A percentile compares a stretch with the other conserved stretches of the same genome.
These are phyloP conservation scores for Promerops cafer DNA, from an alignment of 2,113 vertebrate genomes.

Conservation along the genomic window DNA sequence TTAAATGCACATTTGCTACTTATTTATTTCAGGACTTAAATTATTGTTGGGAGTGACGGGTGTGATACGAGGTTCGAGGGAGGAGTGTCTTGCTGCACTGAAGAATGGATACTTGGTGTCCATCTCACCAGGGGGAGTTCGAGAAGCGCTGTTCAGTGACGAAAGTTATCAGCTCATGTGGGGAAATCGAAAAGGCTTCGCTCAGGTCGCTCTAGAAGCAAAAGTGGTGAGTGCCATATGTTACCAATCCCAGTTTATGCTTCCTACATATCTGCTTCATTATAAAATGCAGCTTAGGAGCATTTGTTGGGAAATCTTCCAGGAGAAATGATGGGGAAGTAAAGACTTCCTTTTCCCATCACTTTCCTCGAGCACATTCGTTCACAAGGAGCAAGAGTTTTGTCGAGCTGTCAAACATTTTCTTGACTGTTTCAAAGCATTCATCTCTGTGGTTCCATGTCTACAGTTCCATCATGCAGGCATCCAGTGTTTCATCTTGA, in stretches of 20 bases:
- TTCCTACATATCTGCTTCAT: not conserved
- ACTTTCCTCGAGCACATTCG: not conserved
- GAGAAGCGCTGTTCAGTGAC: conserved; percentile 84
- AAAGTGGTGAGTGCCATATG: conserved; percentile 67
- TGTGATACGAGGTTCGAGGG: conserved; percentile 81
- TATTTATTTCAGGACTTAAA: conserved; percentile 75
- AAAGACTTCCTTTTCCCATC: not conserved
- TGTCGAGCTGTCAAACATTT: not conserved
- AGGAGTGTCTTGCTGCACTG: conserved; percentile 81
- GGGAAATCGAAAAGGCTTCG: conserved; percentile 85
- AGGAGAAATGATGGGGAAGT: not conserved
- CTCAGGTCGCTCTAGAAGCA: conserved; percentile 83
- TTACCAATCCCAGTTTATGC: not conserved
- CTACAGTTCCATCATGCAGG: not conserved
- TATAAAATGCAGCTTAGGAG: not conserved
- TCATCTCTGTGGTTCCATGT: not conserved
- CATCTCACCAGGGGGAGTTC: conserved; percentile 83
- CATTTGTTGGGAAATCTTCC: not conserved
- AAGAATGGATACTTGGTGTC: conserved; percentile 79
- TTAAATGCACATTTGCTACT: not conserved
- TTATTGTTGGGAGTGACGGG: conserved; percentile 80
- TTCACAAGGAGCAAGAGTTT: not conserved
- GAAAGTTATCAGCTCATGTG: conserved; percentile 81
- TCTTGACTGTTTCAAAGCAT: not conserved
- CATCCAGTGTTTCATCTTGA: not conserved